These are phyloP conservation scores for Machimus rusticus DNA, from an alignment of 2,888 invertebrate species.

Conservation along the genomic window DNA sequence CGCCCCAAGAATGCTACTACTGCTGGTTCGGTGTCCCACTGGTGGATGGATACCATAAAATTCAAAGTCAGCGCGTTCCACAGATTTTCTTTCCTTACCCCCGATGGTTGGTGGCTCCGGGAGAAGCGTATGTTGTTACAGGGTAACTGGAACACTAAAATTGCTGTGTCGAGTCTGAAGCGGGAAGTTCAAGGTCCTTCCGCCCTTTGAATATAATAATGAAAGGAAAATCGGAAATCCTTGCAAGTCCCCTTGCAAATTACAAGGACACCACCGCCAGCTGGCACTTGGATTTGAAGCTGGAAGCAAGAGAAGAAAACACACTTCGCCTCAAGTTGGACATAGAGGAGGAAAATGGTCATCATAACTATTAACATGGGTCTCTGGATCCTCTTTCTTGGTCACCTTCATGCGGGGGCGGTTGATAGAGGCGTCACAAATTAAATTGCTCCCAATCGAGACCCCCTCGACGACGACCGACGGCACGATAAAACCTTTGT, in stretches of 20 bases:
- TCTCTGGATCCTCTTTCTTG: background rate
- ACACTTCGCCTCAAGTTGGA: background rate
- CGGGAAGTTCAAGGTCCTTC: conserved; percentile 36
- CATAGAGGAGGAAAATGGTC: background rate
- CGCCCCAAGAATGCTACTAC: conserved; percentile 2
- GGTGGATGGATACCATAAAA: conserved; percentile 31
- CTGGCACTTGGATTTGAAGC: background rate
- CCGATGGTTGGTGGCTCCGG: background rate
- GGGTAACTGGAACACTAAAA: conserved; percentile 39
- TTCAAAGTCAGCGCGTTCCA: conserved; percentile 41
- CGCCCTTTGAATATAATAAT: conserved; percentile 30
- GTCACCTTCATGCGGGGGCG: background rate
- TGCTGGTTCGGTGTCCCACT: conserved; percentile 15
- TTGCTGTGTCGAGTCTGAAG: conserved; percentile 29
- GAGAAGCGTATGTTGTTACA: conserved; percentile 3
- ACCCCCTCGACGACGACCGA: background rate
- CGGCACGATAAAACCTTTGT: conserved; percentile 31
- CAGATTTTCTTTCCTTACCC: conserved; percentile 28
- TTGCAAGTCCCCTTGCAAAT: conserved; percentile 2
- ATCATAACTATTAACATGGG: background rate
- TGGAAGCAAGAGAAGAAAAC: background rate
- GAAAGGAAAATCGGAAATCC: conserved; percentile 33
- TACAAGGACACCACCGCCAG: background rate
- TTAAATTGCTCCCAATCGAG: background rate
- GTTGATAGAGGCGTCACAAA: background rate